A percentile compares a stretch with the other conserved stretches of the same genome.
Evolutionary conservation across 2,113 vertebrate species (phyloP).

Genomic region (Oryzias woworae): DNA sequence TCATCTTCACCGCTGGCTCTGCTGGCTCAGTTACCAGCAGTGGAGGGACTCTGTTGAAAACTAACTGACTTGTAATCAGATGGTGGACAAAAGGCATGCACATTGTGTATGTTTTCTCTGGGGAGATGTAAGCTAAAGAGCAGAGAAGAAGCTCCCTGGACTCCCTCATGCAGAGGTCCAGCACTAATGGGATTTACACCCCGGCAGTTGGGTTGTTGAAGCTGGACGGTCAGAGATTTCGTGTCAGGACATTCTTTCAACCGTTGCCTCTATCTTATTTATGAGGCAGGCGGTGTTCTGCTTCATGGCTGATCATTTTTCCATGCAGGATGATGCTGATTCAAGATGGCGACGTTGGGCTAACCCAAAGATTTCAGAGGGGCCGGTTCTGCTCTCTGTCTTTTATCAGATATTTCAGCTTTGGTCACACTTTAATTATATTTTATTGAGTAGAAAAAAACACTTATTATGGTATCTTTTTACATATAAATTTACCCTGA

Average conservation of each 20-base stretch:
- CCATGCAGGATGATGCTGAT: conserved; percentile 65
- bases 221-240: conserved; percentile 61
- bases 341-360: conserved; percentile 25
- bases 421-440: conserved; percentile 9
- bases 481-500: conserved; percentile 15
- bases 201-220: conserved; percentile 35
- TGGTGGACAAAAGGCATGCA: conserved; percentile 17
- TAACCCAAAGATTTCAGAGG: conserved; percentile 1
- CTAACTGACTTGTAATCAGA: conserved; percentile 23
- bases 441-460: conserved; percentile 45
- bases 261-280: conserved; percentile 72
- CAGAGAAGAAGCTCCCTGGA: conserved; percentile 9
- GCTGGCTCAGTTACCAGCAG: conserved; percentile 25
- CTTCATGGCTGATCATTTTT: conserved; percentile 76
- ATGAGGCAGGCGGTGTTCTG: conserved; percentile 63
- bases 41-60: conserved; percentile 22
- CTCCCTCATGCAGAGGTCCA: conserved; percentile 14
- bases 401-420: conserved; percentile 16
- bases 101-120: neutral
- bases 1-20: conserved; percentile 28
- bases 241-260: conserved; percentile 74
- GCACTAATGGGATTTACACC: conserved; percentile 68
- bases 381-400: conserved; percentile 7
- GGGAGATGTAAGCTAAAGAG: conserved; percentile 17
- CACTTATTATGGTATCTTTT: conserved; percentile 14